These are phyloP conservation scores for Poecilia wingei DNA, from an alignment of 2,797 vertebrate species.

Conservation along the genomic window DNA sequence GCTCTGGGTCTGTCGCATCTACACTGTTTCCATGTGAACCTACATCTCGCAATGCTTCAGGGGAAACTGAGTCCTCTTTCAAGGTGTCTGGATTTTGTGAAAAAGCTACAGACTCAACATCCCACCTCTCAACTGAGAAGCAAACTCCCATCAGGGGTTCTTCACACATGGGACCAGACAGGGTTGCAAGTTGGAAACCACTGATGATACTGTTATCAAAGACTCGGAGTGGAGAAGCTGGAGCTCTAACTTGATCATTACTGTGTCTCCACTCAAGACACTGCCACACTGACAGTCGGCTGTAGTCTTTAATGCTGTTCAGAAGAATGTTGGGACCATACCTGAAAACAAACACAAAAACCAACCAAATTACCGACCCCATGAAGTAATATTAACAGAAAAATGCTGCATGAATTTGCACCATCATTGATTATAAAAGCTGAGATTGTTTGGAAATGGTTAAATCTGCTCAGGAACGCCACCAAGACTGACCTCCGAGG, in stretches of 20 bases:
- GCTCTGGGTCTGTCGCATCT: conserved; percentile 10
- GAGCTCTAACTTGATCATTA: conserved; percentile 41
- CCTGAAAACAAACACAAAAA: conserved; percentile 38
- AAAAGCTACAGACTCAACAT: conserved; percentile 73
- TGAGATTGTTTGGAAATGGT: background rate
- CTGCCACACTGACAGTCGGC: conserved; percentile 87
- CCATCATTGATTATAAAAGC: background rate
- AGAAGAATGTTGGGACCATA: conserved; percentile 93
- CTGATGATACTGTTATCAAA: conserved; percentile 94
- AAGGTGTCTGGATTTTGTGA: conserved; percentile 56
- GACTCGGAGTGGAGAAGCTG: conserved; percentile 74
- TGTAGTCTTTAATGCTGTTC: conserved; percentile 84
- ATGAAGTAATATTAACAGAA: background rate
- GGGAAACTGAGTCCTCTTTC: conserved; percentile 1
- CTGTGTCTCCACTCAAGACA: conserved; percentile 70
- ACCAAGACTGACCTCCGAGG: conserved; percentile 82
- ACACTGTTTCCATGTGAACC: background rate
- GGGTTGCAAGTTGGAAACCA: conserved; percentile 93
- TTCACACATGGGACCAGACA: conserved; percentile 96
- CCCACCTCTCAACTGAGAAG: conserved; percentile 90
- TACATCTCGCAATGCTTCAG: conserved; percentile 9
- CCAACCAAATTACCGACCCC: background rate
- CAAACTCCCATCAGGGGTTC: conserved; percentile 98
- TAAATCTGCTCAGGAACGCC: background rate
- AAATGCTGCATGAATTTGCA: background rate